Evolutionary conservation across 2,888 invertebrate genomes (phyloP).

Genomic region (Aspidapion aeneum): DNA sequence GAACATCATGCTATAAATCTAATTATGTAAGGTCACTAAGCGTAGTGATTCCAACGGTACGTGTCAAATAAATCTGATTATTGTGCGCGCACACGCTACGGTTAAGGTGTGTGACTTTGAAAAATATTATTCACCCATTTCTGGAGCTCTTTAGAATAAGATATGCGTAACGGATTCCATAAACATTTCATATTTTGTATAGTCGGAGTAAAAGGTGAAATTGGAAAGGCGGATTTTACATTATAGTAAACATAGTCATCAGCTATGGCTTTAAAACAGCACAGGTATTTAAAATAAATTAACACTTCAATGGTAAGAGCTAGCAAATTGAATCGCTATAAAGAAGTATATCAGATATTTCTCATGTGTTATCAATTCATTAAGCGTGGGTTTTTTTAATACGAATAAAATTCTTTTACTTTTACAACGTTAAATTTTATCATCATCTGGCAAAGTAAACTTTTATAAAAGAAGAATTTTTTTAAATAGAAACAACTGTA

Average conservation of each 20-base stretch:
- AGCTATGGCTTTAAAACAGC: too few relatives aligned
- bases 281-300: too few relatives aligned
- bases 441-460: too few relatives aligned
- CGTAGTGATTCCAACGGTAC: conserved; percentile 19
- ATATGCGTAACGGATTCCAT: not conserved
- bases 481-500: too few relatives aligned
- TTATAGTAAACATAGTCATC: not conserved
- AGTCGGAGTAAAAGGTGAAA: not conserved
- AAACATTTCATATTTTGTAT: not conserved
- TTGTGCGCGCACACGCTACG: conserved; percentile 18
- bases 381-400: too few relatives aligned
- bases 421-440: too few relatives aligned
- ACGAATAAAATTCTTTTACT: too few relatives aligned
- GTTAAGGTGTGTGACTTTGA: not conserved
- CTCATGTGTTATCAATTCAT: too few relatives aligned
- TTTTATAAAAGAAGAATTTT: too few relatives aligned
- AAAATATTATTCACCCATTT: not conserved
- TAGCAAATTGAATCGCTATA: too few relatives aligned
- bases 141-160: not conserved
- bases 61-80: conserved; percentile 19
- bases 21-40: conserved; percentile 22
- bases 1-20: conserved; percentile 11
- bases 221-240: not conserved
- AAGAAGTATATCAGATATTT: too few relatives aligned
- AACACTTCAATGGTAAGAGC: too few relatives aligned